Evolutionary conservation across 1,140 invertebrate species (phyloP), one percentile per base, ranked within the genome.

Genomic region (Yoshiicerus persimilis): DNA sequence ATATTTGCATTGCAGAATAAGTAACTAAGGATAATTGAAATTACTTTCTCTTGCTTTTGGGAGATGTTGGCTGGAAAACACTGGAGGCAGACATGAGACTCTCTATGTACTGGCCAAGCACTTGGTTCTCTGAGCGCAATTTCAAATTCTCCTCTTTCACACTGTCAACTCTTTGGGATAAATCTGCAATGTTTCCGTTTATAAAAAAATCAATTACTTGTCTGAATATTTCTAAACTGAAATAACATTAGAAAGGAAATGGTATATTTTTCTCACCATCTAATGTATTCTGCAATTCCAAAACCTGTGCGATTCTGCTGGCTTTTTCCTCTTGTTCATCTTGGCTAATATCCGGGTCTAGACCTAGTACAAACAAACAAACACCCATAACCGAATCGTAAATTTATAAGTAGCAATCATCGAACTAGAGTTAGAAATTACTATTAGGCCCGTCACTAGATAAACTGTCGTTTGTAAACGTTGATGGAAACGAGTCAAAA

Each of bases 81-180:
- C 97, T 98, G 9, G 98, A 99, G n/a, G 98, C 98, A 20, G 97
- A 97, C 98, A 99, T 99, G 88, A 99, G 94, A 94, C 99, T 99
- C 92, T 99, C 98, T 91, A 99, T 99, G 92, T 99, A 99, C 92
- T 99, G 98, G 0, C 98, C 98, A n/a, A 89, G 77, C 25, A 90
- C 98, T 94, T 99, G 98, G 93, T 99, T 99, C 93, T 99, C 99
- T 25, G 98, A 99, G 90, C 97, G 95, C 86, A 99, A 93, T 93
- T 99, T 99, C 32, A 99, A 93, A 93, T 99, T 99, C 93, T 99
- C 99, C 93, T 99, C 98, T 92, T 99, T 99, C 0, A 99, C 99
- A 90, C 96, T 97, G 92, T 99, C 99, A 9, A 99, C 98, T 91
- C 98, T 95, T 92, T 98, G 97, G 27, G 98, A 99, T 70, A 99